Conservation (phyloP, 2,113 vertebrate species). For the Panthera tigris region DNA sequence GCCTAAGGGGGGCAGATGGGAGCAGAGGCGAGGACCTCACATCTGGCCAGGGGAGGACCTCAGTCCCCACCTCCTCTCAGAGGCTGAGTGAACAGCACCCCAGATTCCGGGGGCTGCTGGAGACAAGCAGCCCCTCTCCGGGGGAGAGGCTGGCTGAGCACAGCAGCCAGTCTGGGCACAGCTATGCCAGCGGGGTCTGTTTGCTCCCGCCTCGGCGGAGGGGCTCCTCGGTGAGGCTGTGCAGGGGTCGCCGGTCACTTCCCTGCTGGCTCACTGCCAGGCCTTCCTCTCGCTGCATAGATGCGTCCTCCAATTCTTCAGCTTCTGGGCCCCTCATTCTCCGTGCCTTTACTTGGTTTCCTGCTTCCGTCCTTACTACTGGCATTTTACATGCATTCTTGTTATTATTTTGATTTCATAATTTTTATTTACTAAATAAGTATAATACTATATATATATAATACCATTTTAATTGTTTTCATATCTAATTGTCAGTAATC, state of each 20-base stretch:
- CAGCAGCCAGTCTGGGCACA: background rate
- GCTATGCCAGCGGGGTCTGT: background rate
- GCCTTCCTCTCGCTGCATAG: fast-evolving
- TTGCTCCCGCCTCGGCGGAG: fast-evolving
- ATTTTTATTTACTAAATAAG: background rate
- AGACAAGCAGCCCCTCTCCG: no score
- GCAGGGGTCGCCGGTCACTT: no score
- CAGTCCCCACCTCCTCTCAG: background rate
- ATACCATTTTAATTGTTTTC: background rate
- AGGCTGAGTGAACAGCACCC: background rate
- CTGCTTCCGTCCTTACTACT: background rate
- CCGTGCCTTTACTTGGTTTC: background rate
- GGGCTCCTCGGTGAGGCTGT: background rate
- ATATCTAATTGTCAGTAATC: background rate
- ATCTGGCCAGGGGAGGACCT: background rate
- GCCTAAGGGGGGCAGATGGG: background rate
- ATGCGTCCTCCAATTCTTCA: fast-evolving
- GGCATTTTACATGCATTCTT: background rate
- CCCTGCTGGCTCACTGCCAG: fast-evolving
- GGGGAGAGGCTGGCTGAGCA: background rate
- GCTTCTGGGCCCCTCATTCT: background rate
- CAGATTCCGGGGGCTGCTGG: background rate
- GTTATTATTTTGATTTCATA: background rate
- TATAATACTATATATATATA: background rate
- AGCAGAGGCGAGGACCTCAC: fast-evolving